Evolutionary conservation across 2,113 vertebrate genomes (phyloP), one percentile per base, ranked within the genome.

Genomic region (Halichoeres trimaculatus): DNA sequence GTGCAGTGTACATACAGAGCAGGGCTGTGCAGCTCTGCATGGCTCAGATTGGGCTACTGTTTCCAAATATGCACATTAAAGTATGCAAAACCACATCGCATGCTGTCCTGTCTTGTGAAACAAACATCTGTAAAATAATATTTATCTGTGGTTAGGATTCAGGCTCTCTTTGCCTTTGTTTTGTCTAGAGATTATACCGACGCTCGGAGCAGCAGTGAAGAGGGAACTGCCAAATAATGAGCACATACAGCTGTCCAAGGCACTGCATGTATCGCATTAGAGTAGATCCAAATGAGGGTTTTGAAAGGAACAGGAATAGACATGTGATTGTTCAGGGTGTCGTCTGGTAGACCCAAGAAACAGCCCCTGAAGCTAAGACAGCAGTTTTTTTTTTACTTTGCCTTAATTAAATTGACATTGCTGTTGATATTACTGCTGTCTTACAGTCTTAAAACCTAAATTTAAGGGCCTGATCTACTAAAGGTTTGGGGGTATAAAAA

Each of bases 1-100:
- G 65, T 56, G 45, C 12, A 52, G 56, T 10, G 3, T 26, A 56
- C 75, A 78, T 70, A 67, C 24, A 76, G n/a, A 70, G 74, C 0
- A 45, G 40, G 36, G 24, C 30, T 22, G 77, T 41, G 58, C 34
- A 59, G 65, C 59, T 63, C 60, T 40, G 70, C 54, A 62, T 0
- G 50, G 23, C 30, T 63, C 36, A 24, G 38, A 61, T 66, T 43
- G 51, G 54, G 41, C 2, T 34, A 13, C 59, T 43, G 12, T 85
- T 62, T 76, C 12, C 45, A 17, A 57, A 41, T 43, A 36, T 48
- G 40, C 23, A 53, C 35, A 35, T 36, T 16, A 43, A 55, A 66
- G 34, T 24, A n/a, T 6, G 47, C 38, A 26, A 70, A 34, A 13
- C 4, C 16, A 13, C 43, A 43, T 14, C 26, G 11, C 16, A 38